These are phyloP conservation scores for Grammomys dolichurus DNA, from an alignment of 2,113 vertebrate species.

Conservation along the genomic window DNA sequence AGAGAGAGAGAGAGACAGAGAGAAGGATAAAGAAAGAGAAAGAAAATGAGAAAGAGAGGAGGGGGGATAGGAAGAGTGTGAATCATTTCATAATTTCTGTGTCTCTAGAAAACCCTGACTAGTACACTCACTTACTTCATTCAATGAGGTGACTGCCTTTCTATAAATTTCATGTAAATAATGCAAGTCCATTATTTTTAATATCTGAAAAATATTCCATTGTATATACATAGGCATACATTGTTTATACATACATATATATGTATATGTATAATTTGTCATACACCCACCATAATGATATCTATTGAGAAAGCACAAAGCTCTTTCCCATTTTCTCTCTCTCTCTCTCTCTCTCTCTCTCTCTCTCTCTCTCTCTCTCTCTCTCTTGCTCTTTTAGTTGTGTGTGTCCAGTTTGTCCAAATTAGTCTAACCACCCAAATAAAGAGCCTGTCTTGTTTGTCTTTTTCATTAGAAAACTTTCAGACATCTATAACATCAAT, in stretches of 20 bases:
- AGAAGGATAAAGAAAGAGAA: too few relatives aligned
- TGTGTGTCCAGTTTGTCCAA: not conserved
- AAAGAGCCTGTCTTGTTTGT: not conserved
- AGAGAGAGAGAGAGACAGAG: too few relatives aligned
- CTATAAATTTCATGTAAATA: not conserved
- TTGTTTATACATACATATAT: too few relatives aligned
- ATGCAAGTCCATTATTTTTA: not conserved
- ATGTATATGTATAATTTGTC: too few relatives aligned
- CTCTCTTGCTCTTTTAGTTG: not conserved
- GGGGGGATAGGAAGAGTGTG: too few relatives aligned
- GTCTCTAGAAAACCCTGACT: too few relatives aligned
- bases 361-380: not conserved
- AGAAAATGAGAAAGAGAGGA: too few relatives aligned
- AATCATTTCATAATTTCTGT: too few relatives aligned
- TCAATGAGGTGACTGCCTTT: too few relatives aligned
- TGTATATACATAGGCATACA: not conserved
- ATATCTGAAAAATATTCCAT: not conserved
- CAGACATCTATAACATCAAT: not conserved
- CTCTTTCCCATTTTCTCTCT: not conserved
- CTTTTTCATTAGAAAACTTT: not conserved
- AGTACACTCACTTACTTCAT: not conserved
- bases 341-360: not conserved
- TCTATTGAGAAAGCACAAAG: not conserved
- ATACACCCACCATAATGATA: not conserved
- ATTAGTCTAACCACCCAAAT: not conserved